Evolutionary conservation across 2,888 invertebrate species (phyloP).

Genomic region (Drosophila siamana): DNA sequence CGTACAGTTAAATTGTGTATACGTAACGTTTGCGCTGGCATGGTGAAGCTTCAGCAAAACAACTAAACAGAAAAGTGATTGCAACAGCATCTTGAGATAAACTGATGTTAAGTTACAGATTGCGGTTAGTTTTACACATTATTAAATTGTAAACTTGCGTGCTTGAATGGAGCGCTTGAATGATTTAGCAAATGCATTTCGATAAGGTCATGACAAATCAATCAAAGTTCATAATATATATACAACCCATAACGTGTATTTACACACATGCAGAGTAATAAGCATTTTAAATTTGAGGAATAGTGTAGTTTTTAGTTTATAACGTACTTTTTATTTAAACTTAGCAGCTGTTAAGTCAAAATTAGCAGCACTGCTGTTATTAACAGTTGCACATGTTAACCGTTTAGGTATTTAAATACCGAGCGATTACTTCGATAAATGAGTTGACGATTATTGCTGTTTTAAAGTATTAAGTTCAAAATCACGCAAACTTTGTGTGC

Average conservation of each 20-base stretch:
- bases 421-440: not conserved
- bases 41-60: slow-evolving; percentile 11
- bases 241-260: not conserved
- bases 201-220: slow-evolving; percentile 49
- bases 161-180: slow-evolving; percentile 49
- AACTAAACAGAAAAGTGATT: not conserved
- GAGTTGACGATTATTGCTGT: no score
- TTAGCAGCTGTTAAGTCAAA: not conserved
- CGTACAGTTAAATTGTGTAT: slow-evolving; percentile 61
- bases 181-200: slow-evolving; percentile 52
- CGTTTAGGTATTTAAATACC: slow-evolving; percentile 1
- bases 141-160: slow-evolving; percentile 48
- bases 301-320: no score
- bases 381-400: not conserved
- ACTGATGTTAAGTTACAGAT: slow-evolving; percentile 35
- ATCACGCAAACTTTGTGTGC: not conserved
- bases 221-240: slow-evolving; percentile 31
- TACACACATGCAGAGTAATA: not conserved
- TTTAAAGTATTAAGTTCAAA: not conserved
- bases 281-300: not conserved
- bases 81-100: slow-evolving; percentile 43
- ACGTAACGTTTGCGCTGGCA: slow-evolving; percentile 10
- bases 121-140: slow-evolving; percentile 30
- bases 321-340: slow-evolving; percentile 3
- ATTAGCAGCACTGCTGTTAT: not conserved